phyloP scores from a whole-genome alignment of 2,888 invertebrate genomes.

The Chrysina gloriosa region DNA sequence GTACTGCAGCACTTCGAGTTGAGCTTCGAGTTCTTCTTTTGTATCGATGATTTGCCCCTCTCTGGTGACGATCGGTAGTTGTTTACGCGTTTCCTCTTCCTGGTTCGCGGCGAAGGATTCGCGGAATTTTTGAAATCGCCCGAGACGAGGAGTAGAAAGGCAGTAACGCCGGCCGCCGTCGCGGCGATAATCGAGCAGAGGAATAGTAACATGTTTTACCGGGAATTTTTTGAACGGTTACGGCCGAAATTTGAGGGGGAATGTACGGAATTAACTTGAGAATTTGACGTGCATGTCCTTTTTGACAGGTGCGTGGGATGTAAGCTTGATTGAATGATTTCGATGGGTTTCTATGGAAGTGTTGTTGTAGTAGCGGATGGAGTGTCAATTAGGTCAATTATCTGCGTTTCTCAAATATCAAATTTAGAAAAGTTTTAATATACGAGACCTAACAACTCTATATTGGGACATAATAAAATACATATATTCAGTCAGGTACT shows the following conservation, averaged over 20 bases:
- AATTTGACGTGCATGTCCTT: not conserved
- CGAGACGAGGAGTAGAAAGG: constrained; percentile 54
- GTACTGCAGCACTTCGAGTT: constrained; percentile 55
- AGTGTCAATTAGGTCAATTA: too few relatives aligned
- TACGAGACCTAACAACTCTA: too few relatives aligned
- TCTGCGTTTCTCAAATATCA: too few relatives aligned
- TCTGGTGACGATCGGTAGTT: constrained; percentile 52
- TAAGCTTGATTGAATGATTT: too few relatives aligned
- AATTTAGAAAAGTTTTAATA: too few relatives aligned
- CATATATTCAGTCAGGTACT: too few relatives aligned
- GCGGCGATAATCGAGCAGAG: constrained; percentile 52
- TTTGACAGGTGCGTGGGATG: too few relatives aligned
- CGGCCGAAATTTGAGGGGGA: constrained; percentile 2
- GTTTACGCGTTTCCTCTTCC: not conserved
- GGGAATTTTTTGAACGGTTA: constrained; percentile 1
- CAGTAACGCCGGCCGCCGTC: constrained; percentile 55
- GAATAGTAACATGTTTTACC: constrained; percentile 50
- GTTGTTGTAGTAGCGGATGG: too few relatives aligned
- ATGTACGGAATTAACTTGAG: not conserved
- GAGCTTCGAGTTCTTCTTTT: constrained; percentile 58
- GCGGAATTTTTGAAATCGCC: constrained; percentile 55
- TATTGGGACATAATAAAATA: too few relatives aligned
- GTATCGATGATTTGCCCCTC: constrained; percentile 52
- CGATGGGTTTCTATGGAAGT: too few relatives aligned
- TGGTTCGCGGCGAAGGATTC: constrained; percentile 41